phyloP scores from a whole-genome alignment of 2,888 invertebrate species.

The Petrophora chlorosata region DNA sequence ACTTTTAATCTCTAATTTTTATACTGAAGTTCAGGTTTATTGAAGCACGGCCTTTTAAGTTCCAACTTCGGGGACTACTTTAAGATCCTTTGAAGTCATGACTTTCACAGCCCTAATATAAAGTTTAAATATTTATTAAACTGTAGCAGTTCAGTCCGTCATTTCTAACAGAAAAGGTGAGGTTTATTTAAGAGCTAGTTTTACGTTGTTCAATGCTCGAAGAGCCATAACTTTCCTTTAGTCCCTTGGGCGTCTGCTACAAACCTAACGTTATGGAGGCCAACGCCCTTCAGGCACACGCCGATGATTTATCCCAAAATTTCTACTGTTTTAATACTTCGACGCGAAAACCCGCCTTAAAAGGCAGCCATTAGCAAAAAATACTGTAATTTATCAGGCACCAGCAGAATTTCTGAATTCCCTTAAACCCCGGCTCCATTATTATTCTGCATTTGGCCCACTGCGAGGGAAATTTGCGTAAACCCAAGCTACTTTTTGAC shows the following conservation, averaged over 20 bases:
- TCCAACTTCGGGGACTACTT: too few species aligned
- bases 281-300: constrained; percentile 20
- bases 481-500: constrained; percentile 57
- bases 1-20: too few species aligned
- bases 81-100: too few species aligned
- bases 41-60: too few species aligned
- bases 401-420: constrained; percentile 59
- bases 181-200: not conserved
- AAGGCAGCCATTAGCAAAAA: constrained; percentile 69
- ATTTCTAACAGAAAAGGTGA: too few species aligned
- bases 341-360: constrained; percentile 50
- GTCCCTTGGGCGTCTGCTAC: not conserved
- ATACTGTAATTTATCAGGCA: constrained; percentile 76
- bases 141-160: too few species aligned
- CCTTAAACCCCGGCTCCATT: constrained; percentile 65
- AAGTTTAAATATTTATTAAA: too few species aligned
- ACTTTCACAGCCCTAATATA: too few species aligned
- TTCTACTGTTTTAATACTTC: constrained; percentile 44
- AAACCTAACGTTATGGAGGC: not conserved
- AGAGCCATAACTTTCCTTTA: not conserved
- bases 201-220: not conserved
- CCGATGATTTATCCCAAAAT: constrained; percentile 32
- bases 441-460: constrained; percentile 68
- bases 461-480: constrained; percentile 69
- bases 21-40: too few species aligned